These are phyloP conservation scores for Drosophila ohnishii DNA, from an alignment of 1,140 invertebrate species.

Conservation along the genomic window DNA sequence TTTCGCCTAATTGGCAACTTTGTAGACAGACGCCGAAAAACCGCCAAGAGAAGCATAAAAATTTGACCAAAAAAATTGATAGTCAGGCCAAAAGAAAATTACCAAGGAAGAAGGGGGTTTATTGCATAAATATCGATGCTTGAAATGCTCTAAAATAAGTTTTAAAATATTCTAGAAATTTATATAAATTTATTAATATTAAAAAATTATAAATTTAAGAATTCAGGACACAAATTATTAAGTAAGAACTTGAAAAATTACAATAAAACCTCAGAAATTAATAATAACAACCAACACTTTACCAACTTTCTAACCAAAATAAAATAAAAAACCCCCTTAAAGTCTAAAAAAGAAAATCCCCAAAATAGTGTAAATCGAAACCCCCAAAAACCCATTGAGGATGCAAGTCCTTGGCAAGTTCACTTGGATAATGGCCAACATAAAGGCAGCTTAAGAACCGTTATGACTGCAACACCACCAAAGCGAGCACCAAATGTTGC, in stretches of 20 bases:
- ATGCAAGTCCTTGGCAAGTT: constrained; percentile 32
- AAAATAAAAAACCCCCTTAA: not conserved
- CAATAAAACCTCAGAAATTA: not conserved
- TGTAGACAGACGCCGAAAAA: constrained; percentile 58
- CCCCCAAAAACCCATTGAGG: not conserved
- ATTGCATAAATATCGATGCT: not conserved
- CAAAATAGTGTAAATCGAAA: not conserved
- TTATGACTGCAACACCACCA: constrained; percentile 56
- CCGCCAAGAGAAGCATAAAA: constrained; percentile 29
- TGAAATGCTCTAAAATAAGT: not conserved
- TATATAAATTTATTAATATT: not conserved
- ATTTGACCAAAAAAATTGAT: constrained; percentile 28
- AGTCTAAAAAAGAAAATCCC: not conserved
- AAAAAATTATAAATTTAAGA: not conserved
- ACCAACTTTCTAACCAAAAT: not conserved
- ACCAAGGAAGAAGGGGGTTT: not conserved
- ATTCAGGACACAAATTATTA: too few relatives aligned
- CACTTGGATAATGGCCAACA: constrained; percentile 62
- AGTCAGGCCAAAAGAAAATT: not conserved
- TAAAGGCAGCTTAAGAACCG: constrained; percentile 78
- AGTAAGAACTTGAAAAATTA: not conserved
- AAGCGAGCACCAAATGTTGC: constrained; percentile 38
- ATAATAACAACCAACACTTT: not conserved
- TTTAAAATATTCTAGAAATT: not conserved
- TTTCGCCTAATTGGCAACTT: constrained; percentile 74